Evolutionary conservation across 2,797 vertebrate species (phyloP).

Genomic region (Pangasius sanitwongsei): DNA sequence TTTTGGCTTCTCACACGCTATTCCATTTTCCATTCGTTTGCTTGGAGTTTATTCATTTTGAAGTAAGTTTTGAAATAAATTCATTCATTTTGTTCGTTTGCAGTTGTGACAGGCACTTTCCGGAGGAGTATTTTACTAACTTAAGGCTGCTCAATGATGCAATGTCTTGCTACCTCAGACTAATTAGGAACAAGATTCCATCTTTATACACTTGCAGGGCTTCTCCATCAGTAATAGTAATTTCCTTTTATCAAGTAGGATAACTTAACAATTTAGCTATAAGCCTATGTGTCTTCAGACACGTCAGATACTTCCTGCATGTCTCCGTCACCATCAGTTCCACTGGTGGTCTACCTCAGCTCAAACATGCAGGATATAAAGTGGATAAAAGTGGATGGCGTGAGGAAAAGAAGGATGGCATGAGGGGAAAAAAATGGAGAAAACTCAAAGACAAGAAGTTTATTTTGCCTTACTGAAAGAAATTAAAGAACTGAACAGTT

Average conservation of each 20-base stretch:
- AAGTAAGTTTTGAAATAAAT: neutral
- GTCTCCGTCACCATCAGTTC: too few species aligned
- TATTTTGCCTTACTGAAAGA: neutral
- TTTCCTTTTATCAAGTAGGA: neutral
- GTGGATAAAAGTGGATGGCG: neutral
- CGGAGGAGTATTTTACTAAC: neutral
- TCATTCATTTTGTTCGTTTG: too few species aligned
- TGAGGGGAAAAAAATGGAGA: neutral
- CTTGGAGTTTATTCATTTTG: neutral
- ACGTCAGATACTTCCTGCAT: neutral
- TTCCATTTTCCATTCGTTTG: neutral
- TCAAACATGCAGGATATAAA: too few species aligned
- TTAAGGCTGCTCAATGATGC: too few species aligned
- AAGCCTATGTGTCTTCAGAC: neutral
- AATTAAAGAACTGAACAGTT: neutral
- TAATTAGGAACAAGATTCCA: neutral
- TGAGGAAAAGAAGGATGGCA: too few species aligned
- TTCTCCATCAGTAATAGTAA: neutral
- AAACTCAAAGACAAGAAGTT: neutral
- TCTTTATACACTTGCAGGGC: neutral
- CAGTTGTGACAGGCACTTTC: neutral
- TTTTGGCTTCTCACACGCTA: neutral
- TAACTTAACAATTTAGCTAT: neutral
- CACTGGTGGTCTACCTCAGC: too few species aligned
- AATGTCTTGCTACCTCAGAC: too few species aligned